Conservation (phyloP, 2,797 vertebrate genomes). For the Kryptopterus vitreolus region DNA sequence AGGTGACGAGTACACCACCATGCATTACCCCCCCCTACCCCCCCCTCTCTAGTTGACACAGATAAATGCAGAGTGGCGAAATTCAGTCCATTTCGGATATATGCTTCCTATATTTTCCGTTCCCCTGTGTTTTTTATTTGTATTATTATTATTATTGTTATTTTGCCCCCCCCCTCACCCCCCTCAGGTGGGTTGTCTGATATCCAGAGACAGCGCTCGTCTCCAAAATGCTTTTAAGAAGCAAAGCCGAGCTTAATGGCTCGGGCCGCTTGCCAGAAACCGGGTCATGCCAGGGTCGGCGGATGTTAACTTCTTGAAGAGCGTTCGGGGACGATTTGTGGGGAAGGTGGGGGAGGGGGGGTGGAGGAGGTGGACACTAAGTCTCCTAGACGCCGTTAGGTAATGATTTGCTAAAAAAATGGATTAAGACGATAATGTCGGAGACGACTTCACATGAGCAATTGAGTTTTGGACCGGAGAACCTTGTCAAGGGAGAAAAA, state of each 20-base stretch:
- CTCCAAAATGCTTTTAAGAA: conserved; percentile 51
- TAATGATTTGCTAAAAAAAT: conserved; percentile 24
- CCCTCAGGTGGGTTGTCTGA: conserved; percentile 41
- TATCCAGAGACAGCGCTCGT: conserved; percentile 31
- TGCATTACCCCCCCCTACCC: too few relatives aligned
- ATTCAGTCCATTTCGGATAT: conserved; percentile 26
- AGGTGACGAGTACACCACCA: not conserved
- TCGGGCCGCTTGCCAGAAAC: conserved; percentile 45
- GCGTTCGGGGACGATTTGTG: conserved; percentile 39
- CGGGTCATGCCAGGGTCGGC: conserved; percentile 51
- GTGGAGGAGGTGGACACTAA: conserved; percentile 14
- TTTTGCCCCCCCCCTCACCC: too few relatives aligned
- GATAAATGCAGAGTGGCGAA: conserved; percentile 31
- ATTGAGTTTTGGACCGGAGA: too few relatives aligned
- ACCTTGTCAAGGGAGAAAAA: too few relatives aligned
- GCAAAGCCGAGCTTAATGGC: conserved; percentile 51
- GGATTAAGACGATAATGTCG: too few relatives aligned
- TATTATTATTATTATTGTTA: too few relatives aligned
- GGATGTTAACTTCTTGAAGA: conserved; percentile 55
- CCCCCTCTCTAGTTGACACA: conserved; percentile 25
- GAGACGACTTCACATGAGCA: too few relatives aligned
- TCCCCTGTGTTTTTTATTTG: too few relatives aligned
- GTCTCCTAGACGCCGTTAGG: conserved; percentile 40
- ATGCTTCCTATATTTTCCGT: not conserved
- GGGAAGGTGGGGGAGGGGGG: too few relatives aligned